These are phyloP conservation scores for Ostrea denselamellosa DNA, from an alignment of 1,140 invertebrate species.

Conservation along the genomic window DNA sequence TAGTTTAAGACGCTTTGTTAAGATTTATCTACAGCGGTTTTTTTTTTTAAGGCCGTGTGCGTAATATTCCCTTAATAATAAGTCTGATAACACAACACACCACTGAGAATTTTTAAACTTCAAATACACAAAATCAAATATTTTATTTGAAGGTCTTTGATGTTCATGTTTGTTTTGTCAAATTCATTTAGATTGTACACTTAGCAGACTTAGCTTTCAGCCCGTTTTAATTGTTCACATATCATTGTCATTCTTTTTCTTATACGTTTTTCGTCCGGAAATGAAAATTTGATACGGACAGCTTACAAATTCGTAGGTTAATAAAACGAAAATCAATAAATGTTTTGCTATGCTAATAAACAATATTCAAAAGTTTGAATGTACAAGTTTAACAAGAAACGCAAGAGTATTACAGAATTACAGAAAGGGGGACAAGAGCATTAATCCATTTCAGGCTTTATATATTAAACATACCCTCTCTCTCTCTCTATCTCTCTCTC, in stretches of 20 bases:
- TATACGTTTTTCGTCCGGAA: not conserved
- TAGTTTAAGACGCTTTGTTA: not conserved
- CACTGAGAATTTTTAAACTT: not conserved
- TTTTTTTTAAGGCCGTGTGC: not conserved
- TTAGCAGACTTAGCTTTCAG: not conserved
- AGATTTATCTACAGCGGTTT: not conserved
- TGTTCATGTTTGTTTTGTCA: not conserved
- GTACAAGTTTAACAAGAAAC: not conserved
- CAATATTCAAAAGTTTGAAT: not conserved
- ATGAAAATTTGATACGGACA: not conserved
- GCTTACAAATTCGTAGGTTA: not conserved
- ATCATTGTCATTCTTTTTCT: not conserved
- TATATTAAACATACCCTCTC: no score
- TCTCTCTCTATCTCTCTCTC: no score
- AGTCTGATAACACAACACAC: not conserved
- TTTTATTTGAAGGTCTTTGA: not conserved
- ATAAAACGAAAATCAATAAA: not conserved
- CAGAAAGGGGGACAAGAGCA: not conserved
- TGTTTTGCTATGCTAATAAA: not conserved
- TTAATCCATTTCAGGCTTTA: no score
- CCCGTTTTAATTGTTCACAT: not conserved
- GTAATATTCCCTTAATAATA: not conserved
- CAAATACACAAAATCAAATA: slow-evolving; percentile 14
- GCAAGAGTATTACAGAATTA: not conserved
- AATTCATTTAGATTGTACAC: not conserved